Percentiles rank a stretch among this genome's conserved stretches.
Evolutionary conservation across 2,888 invertebrate genomes (phyloP).

Genomic region (Ypsolopha sequella): DNA sequence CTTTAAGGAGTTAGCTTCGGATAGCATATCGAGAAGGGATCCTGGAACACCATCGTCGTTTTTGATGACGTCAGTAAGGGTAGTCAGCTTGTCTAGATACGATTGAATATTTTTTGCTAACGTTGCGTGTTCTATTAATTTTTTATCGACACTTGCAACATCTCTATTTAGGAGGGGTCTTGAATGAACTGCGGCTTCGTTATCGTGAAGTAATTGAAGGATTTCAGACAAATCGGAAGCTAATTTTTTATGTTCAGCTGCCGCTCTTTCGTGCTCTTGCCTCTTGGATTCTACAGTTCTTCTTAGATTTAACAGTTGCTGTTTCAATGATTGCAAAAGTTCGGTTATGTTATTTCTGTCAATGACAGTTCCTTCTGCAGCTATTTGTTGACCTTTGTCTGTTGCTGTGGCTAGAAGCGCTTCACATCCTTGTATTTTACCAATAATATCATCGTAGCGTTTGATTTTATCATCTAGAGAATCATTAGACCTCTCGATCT

Average conservation of each 20-base stretch:
- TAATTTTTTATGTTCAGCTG: conserved; percentile 89
- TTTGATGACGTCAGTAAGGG: conserved; percentile 78
- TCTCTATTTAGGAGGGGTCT: conserved; percentile 85
- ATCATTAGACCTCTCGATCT: conserved; percentile 87
- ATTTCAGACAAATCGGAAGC: conserved; percentile 86
- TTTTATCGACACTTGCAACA: conserved; percentile 82
- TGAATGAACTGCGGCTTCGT: conserved; percentile 85
- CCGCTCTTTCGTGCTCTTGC: conserved; percentile 88
- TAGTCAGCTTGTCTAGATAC: conserved; percentile 77
- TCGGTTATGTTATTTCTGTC: conserved; percentile 91
- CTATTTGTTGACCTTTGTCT: conserved; percentile 94
- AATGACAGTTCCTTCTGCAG: conserved; percentile 88
- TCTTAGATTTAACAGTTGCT: conserved; percentile 83
- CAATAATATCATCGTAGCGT: conserved; percentile 86
- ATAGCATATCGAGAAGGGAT: conserved; percentile 84
- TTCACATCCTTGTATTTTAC: conserved; percentile 91
- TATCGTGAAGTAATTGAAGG: conserved; percentile 85
- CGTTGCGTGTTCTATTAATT: conserved; percentile 81
- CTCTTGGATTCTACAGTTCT: conserved; percentile 87
- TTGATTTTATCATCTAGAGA: conserved; percentile 89
- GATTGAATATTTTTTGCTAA: conserved; percentile 77
- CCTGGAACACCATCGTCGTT: conserved; percentile 85
- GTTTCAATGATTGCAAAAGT: conserved; percentile 87
- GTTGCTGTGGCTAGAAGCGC: conserved; percentile 87
- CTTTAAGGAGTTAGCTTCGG: conserved; percentile 84